Evolutionary conservation across 2,888 invertebrate species (phyloP), one percentile per base, ranked within the genome.

Genomic region (Ochropleura leucogaster): DNA sequence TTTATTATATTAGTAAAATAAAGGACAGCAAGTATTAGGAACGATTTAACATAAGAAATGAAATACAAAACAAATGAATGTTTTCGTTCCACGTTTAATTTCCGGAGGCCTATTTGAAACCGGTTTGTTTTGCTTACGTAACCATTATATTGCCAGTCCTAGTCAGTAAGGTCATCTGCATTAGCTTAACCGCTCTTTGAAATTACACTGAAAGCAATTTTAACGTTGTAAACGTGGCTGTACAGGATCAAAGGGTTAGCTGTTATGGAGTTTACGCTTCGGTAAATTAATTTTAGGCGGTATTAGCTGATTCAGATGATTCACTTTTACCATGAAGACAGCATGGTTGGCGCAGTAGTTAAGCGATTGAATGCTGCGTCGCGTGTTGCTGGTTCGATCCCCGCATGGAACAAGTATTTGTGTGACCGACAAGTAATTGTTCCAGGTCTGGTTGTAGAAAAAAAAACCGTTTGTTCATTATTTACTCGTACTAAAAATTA

Each of bases 71-170:
- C 4, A 40, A 79, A 46, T 46, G 0, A 46, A 20, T 60, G 18
- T 51, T 79, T 53, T 47, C 30, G 9, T 72, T 60, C 47, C 42
- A 79, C 40, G 60, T 60, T 75, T 80, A 60, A 60, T 74, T 74
- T 46, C 60, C 72, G 47, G 40, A 12, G 9, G 12, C 30, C 20
- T 20, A 12, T 30, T 7, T 44, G 7, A 80, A 79, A 30, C 42
- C 16, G 53, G 60, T 16, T 55, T 49, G 47, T 44, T 73, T 80
- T 49, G 30, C 20, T 9, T 51, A 51, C 44, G 3, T 20, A 12
- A 7, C 18, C 40, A 14, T 59, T 40, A 71, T 18, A 46, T 71
- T 59, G 3, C 30, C 16, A 60, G n/a, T 30, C 12, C 7, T 3
- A 5, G 18, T 53, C 46, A 47, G 40, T 63, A 53, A 79, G 30